Percentiles rank a stretch among this genome's conserved stretches.
These are phyloP conservation scores for Characodon lateralis DNA, from an alignment of 2,797 vertebrate species.

Conservation along the genomic window DNA sequence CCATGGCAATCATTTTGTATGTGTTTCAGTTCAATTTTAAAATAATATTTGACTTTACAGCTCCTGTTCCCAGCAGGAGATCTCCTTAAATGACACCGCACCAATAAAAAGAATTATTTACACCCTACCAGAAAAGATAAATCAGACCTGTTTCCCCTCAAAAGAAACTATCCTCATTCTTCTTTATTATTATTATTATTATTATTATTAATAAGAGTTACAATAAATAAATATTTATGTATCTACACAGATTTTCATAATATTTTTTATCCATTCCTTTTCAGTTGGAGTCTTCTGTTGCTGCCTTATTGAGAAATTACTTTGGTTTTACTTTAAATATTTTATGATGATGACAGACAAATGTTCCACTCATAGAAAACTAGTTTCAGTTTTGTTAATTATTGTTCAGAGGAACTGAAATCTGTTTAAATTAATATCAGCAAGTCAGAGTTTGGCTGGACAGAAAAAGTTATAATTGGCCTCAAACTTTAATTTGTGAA, in stretches of 20 bases:
- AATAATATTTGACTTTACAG: not conserved
- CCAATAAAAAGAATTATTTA: not conserved
- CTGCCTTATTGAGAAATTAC: not conserved
- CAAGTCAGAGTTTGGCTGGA: not conserved
- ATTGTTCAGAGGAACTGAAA: not conserved
- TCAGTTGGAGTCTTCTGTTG: not conserved
- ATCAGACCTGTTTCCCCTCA: not conserved
- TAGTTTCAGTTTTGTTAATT: not conserved
- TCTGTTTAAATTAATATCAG: not conserved
- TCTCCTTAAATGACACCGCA: not conserved
- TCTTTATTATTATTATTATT: not conserved
- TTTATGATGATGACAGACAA: not conserved
- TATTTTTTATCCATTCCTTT: not conserved
- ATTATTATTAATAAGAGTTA: not conserved
- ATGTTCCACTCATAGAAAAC: not conserved
- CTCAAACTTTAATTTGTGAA: too few relatives aligned
- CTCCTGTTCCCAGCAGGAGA: not conserved
- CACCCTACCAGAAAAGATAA: not conserved
- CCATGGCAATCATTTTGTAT: not conserved
- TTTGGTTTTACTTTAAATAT: not conserved
- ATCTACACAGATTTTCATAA: not conserved
- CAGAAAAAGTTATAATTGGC: not conserved
- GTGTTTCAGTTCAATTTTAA: not conserved
- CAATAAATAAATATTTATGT: not conserved
- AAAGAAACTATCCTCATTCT: not conserved